Evolutionary conservation across 2,888 invertebrate species (phyloP).

Genomic region (Tetragonisca angustula): DNA sequence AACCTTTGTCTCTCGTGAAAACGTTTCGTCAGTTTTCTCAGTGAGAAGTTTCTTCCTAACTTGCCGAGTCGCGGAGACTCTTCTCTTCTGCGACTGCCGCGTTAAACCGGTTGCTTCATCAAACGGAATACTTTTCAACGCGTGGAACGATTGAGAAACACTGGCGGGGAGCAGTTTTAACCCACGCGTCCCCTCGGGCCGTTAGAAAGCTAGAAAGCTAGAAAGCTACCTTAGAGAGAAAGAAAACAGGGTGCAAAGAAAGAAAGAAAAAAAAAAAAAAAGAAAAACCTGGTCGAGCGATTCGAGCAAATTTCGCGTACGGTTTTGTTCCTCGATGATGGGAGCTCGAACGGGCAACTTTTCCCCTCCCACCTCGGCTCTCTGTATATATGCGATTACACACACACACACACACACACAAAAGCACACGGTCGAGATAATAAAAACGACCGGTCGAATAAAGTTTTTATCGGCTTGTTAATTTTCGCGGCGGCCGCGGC

Average conservation of each 20-base stretch:
- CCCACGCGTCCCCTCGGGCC: background rate
- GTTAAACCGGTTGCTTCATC: too few relatives aligned
- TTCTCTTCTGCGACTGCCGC: too few relatives aligned
- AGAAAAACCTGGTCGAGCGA: background rate
- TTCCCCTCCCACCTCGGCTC: background rate
- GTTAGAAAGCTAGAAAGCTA: too few relatives aligned
- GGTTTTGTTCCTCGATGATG: constrained; percentile 1
- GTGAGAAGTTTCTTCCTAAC: too few relatives aligned
- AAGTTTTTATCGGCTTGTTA: constrained; percentile 53
- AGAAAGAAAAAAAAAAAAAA: background rate
- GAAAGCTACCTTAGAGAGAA: background rate
- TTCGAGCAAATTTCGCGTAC: background rate
- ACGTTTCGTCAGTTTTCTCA: too few relatives aligned
- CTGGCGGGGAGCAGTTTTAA: background rate
- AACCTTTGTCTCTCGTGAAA: too few relatives aligned
- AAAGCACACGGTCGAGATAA: constrained; percentile 3
- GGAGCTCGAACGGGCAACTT: constrained; percentile 20
- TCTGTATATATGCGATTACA: background rate
- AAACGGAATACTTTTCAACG: background rate
- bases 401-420: background rate
- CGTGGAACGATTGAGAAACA: background rate
- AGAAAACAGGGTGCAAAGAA: too few relatives aligned
- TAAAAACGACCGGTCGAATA: constrained; percentile 43
- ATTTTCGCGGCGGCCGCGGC: constrained; percentile 33
- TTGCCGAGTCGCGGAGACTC: too few relatives aligned